A percentile compares a stretch with the other conserved stretches of the same genome.
Conservation (phyloP, 2,113 vertebrate species). For the Chascanopsetta lugubris region DNA sequence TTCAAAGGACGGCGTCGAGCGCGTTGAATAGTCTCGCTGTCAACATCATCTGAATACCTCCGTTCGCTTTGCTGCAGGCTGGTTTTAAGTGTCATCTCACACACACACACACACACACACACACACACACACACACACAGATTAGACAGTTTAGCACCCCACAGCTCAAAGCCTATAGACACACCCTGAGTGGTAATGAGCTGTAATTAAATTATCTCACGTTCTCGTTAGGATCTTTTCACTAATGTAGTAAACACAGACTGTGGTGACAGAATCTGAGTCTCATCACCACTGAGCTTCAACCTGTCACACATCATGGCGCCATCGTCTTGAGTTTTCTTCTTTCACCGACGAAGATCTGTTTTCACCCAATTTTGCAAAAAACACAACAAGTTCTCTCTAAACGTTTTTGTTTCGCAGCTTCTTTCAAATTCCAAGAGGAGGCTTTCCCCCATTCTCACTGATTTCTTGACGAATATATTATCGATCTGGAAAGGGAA, state of each 20-base stretch:
- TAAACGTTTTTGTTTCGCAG: too few species aligned
- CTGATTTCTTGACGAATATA: too few species aligned
- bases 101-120: background rate
- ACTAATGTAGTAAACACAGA: background rate
- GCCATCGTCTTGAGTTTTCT: background rate
- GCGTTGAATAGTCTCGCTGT: background rate
- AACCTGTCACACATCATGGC: background rate
- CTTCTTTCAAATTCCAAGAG: too few species aligned
- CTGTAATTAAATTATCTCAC: slow-evolving; percentile 23
- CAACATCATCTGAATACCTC: background rate
- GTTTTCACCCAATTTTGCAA: too few species aligned
- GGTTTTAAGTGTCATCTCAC: background rate
- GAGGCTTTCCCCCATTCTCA: too few species aligned
- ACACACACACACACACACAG: slow-evolving; percentile 17
- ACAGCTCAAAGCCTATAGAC: slow-evolving; percentile 25
- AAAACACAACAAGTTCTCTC: too few species aligned
- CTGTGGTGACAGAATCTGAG: background rate
- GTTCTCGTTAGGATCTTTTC: background rate
- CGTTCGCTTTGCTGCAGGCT: background rate
- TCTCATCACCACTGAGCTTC: background rate
- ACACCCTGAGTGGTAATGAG: slow-evolving; percentile 26
- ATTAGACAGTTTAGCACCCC: slow-evolving; percentile 28
- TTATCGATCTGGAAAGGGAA: too few species aligned
- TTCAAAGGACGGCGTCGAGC: background rate
- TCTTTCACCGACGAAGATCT: too few species aligned